Evolutionary conservation across 2,888 invertebrate genomes (phyloP), one percentile per base, ranked within the genome.

Genomic region (Euzophera pinguis): DNA sequence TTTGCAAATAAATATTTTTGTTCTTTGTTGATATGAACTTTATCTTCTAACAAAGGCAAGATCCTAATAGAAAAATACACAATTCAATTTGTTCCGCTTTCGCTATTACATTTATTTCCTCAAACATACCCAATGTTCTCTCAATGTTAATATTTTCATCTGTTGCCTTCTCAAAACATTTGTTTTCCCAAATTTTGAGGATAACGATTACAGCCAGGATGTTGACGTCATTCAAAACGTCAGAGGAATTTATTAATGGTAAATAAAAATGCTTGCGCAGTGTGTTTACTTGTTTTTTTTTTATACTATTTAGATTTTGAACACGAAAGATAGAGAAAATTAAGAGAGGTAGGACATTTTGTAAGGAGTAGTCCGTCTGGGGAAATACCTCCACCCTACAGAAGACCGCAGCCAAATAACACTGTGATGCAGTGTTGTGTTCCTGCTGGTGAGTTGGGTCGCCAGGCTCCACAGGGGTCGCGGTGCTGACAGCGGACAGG

Each of bases 41-140:
- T 16, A 16, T 39, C 39, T 39, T 16, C 39, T 16, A 14, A 39
- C 9, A 16, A 39, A 39, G 14, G 12, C 16, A 1, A 10, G 16
- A 39, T 16, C 39, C 14, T 39, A 39, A 39, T 39, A 16, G 39
- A 16, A 39, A 16, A 39, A 9, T 37, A 16, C 37, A 37, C 47
- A 17, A 38, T 49, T 38, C 38, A 38, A 29, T 27, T 45, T 52
- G 56, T 61, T 51, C 56, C 16, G 8, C 9, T 39, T 16, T 10
- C 16, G 39, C 16, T 14, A 8, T 39, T 4, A 39, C 39, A 16
- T 16, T 43, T 27, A 27, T 43, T 29, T 45, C 29, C 43, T 14
- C 29, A 45, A 32, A 45, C 10, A 45, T 32, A n/a, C 27, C 42
- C 22, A 22, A 8, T 48, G 37, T 14, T 22, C 29, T 38, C 38